Base-by-base conservation (phyloP, 2,888 invertebrate genomes). In the Spatulosminthurus flaviceps region DNA sequence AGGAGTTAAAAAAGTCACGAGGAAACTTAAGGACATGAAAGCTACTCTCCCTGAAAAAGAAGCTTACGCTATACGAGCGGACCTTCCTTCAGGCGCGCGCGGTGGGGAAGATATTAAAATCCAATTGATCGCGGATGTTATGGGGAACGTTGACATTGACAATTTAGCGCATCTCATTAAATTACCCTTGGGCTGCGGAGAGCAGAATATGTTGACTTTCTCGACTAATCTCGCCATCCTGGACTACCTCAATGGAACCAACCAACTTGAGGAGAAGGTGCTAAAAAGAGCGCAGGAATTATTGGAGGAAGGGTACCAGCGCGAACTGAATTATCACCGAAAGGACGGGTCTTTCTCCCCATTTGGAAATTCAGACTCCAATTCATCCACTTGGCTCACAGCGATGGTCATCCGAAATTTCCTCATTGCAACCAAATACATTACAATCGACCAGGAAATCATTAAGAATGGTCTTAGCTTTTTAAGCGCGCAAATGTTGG, bases 231-330 rank as follows among this genome's bases (percentile, higher is more conserved):
- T 72, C 1, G 5, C 73, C 0, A 67, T 60, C 13, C 2, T 75
- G 28, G 51, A 74, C n/a, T 79, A 74, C 19, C 24, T 78, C n/a
- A 51, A 28, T 51, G 19, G 61, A 11, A 24, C 70, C 4, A 16
- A 11, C 16, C 22, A 19, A 4, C 34, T 64, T 13, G 19, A 28
- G 19, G 19, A 13, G 16, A 42, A 16, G 1, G 41, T 67, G 19
- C 21, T 26, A n/a, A 9, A 41, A 42, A 41, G 1, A n/a, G 72
- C 41, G 4, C 7, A 4, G 41, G 21, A 64, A 7, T 91, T 90
- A 86, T 91, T 97, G 87, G 94, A 96, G 83, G 89, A 91, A 24
- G 96, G 96, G 2, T 98, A 96, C 88, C 97, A 98, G 87, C 91
- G 95, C 81, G 92, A 98, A 86, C 90, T 98, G 87, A 95, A 93